Evolutionary conservation across 1,140 invertebrate genomes (phyloP).

Genomic region (Orius laevigatus): DNA sequence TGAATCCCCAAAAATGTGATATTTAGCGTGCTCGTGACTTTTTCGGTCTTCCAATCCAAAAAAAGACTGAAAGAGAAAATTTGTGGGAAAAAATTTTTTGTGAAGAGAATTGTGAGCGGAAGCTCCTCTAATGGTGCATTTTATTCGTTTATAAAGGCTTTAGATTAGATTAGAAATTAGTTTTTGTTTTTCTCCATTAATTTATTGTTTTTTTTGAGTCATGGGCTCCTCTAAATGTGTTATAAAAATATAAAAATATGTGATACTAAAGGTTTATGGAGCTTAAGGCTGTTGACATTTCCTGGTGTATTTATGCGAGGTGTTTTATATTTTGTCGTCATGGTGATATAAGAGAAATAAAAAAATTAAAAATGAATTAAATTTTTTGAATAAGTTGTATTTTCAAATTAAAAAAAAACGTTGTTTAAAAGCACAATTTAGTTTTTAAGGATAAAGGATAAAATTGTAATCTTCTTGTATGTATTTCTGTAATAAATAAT

Average conservation of each 20-base stretch:
- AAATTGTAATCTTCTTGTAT: slow-evolving; percentile 14
- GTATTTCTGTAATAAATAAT: slow-evolving; percentile 18
- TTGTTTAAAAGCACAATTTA: slow-evolving; percentile 12
- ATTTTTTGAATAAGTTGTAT: too few relatives aligned
- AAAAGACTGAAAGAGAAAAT: too few relatives aligned
- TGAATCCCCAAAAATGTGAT: too few relatives aligned
- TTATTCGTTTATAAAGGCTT: background rate
- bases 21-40: too few relatives aligned
- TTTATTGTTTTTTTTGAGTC: background rate
- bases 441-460: slow-evolving; percentile 4
- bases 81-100: too few relatives aligned
- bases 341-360: background rate
- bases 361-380: background rate
- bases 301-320: slow-evolving; percentile 5
- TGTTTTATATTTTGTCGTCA: background rate
- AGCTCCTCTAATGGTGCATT: background rate
- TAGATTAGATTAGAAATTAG: too few relatives aligned
- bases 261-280: slow-evolving; percentile 7
- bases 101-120: too few relatives aligned
- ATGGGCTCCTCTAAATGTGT: slow-evolving; percentile 11
- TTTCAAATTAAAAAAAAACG: background rate
- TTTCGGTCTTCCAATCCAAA: too few relatives aligned
- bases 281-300: slow-evolving; percentile 12
- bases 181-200: too few relatives aligned
- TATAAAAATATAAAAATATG: slow-evolving; percentile 11